Percentiles rank a stretch among this genome's conserved stretches.
Evolutionary conservation across 2,113 vertebrate genomes (phyloP).

Genomic region (Zosterops lateralis): DNA sequence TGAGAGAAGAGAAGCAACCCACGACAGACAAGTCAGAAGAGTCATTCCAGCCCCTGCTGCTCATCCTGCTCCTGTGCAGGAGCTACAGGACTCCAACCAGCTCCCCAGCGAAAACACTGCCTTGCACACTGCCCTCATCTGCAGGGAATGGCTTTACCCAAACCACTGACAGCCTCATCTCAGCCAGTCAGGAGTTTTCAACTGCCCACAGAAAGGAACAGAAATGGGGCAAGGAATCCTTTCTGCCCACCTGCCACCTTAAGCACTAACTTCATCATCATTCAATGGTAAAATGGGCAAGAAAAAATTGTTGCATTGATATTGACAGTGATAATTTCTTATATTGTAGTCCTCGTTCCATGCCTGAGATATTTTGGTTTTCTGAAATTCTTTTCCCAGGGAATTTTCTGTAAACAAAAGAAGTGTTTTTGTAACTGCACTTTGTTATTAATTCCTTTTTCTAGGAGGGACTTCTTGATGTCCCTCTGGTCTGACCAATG

Average conservation of each 20-base stretch:
- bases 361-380: no score
- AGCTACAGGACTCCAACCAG: neutral
- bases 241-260: neutral
- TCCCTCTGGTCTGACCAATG: no score
- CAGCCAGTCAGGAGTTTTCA: neutral
- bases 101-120: neutral
- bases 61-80: neutral
- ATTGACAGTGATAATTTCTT: neutral
- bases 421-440: no score
- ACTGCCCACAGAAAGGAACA: neutral
- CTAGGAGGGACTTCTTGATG: no score
- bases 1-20: neutral
- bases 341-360: no score
- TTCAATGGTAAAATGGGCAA: neutral
- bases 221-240: neutral
- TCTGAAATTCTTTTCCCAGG: no score
- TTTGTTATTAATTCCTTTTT: no score
- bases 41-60: neutral
- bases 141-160: no score
- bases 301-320: neutral
- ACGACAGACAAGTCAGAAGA: fast-evolving
- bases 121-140: neutral
- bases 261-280: neutral
- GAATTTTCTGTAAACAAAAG: no score
- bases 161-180: neutral